phyloP scores from a whole-genome alignment of 2,888 invertebrate genomes.

The Chelonus formosanus region DNA sequence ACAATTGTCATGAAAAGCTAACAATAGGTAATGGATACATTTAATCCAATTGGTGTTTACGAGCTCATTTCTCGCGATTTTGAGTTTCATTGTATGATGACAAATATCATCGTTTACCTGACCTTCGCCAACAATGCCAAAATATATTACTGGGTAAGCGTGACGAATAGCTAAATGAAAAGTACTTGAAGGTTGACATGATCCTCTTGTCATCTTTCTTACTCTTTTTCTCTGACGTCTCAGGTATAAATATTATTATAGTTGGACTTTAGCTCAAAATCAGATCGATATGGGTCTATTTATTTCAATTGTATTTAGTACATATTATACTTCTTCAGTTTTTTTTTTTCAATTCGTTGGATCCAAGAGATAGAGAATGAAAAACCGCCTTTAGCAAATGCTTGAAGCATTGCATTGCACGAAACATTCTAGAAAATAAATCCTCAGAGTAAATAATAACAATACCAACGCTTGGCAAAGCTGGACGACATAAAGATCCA shows the following conservation, averaged over 20 bases:
- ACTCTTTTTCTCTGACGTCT: too few relatives aligned
- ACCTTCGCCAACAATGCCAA: slow-evolving; percentile 47
- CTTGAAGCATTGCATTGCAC: slow-evolving; percentile 5
- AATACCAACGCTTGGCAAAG: slow-evolving; percentile 41
- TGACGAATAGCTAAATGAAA: slow-evolving; percentile 40
- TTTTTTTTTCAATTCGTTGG: slow-evolving; percentile 22
- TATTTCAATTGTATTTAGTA: too few relatives aligned
- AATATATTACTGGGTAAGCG: slow-evolving; percentile 55
- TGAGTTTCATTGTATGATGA: not conserved
- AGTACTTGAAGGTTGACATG: not conserved
- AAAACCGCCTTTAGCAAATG: slow-evolving; percentile 15
- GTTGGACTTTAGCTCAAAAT: slow-evolving; percentile 40
- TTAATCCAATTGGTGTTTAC: slow-evolving; percentile 62
- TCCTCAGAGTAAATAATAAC: slow-evolving; percentile 24
- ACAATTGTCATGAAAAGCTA: slow-evolving; percentile 31
- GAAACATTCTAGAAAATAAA: slow-evolving; percentile 15
- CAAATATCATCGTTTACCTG: slow-evolving; percentile 9
- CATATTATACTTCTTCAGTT: not conserved
- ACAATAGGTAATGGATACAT: slow-evolving; percentile 63
- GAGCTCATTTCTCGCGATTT: slow-evolving; percentile 29
- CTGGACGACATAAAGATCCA: slow-evolving; percentile 43
- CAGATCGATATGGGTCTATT: slow-evolving; percentile 35
- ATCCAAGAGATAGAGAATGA: slow-evolving; percentile 18
- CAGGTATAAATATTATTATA: too few relatives aligned
- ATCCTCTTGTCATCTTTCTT: not conserved